A percentile compares a stretch with the other conserved stretches of the same genome.
Evolutionary conservation across 2,888 invertebrate genomes (phyloP).

Genomic region (Dasysyrphus albostriatus): DNA sequence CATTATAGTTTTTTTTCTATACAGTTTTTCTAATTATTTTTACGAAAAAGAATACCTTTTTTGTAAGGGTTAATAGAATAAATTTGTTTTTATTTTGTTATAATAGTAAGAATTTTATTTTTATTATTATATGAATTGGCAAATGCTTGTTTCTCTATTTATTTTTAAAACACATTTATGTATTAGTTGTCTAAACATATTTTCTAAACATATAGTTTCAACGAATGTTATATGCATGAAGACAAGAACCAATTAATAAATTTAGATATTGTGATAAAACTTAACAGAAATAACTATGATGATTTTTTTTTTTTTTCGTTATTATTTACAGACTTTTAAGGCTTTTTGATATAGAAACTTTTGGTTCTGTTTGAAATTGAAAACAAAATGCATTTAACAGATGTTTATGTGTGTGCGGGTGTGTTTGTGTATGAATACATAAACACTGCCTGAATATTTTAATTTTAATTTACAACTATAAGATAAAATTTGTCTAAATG

Average conservation of each 20-base stretch:
- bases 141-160: constrained; percentile 39
- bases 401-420: constrained; percentile 1
- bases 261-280: constrained; percentile 27
- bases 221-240: neutral
- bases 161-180: constrained; percentile 36
- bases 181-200: constrained; percentile 19
- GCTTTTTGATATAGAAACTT: constrained; percentile 75
- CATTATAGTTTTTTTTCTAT: constrained; percentile 40
- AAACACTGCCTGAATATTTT: constrained; percentile 23
- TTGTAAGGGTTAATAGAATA: constrained; percentile 61
- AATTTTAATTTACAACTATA: constrained; percentile 14
- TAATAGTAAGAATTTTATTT: constrained; percentile 43
- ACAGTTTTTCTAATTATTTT: constrained; percentile 38
- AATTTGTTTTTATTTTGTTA: constrained; percentile 45
- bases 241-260: constrained; percentile 26
- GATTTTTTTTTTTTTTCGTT: constrained; percentile 23
- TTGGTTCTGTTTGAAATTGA: constrained; percentile 68
- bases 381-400: constrained; percentile 35
- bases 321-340: constrained; percentile 70
- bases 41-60: constrained; percentile 37
- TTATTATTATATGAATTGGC: constrained; percentile 52
- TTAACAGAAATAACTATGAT: constrained; percentile 40
- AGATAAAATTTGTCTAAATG: constrained; percentile 22
- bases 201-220: constrained; percentile 21
- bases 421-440: neutral